Base-by-base conservation (phyloP, 2,888 invertebrate genomes). In the Drosophila ustulata region DNA sequence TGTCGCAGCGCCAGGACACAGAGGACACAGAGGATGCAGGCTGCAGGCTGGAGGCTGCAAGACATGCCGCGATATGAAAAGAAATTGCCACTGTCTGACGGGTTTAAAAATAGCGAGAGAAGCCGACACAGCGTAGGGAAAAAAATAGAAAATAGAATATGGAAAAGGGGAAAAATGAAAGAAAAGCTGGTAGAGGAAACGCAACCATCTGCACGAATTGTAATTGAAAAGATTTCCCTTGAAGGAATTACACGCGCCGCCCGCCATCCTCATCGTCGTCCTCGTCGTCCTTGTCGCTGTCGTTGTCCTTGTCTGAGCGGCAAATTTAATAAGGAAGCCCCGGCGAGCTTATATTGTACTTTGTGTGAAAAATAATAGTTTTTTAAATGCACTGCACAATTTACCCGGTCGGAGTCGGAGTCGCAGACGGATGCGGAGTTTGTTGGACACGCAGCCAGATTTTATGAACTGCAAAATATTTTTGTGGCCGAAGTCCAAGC, bases 211-310 rank as follows among this genome's bases (percentile, higher is more conserved):
- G 88, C 88, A 88, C 78, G 87, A 89, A 88, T 85, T 79, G 85
- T 88, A 89, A 89, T 89, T 89, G 88, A 89, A 89, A 89, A 89
- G 88, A 89, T 88, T 89, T 89, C 82, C 87, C 89, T 87, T 83
- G 76, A 86, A 85, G 88, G 82, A 84, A 88, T 89, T 74, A 78
- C 86, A 76, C 58, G 75, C 75, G 79, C 71, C 62, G 58, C 34
- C 51, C 23, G 57, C 59, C 62, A 18, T 64, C 55, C 64, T 65
- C 66, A 69, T 43, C 71, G 25, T 59, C 62, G 64, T 64, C 58
- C 18, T 18, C 18, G 18, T 18, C 18, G 18, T 18, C 66, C 28
- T 5, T 28, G 28, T 5, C 73, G 78, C 72, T 58, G 57, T 26
- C 57, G 25, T 61, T 59, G 64, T 64, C 58, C 66, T 66, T 67